These are phyloP conservation scores for Macrotrachela quadricornifera DNA, from an alignment of 1,140 invertebrate genomes.

Conservation along the genomic window DNA sequence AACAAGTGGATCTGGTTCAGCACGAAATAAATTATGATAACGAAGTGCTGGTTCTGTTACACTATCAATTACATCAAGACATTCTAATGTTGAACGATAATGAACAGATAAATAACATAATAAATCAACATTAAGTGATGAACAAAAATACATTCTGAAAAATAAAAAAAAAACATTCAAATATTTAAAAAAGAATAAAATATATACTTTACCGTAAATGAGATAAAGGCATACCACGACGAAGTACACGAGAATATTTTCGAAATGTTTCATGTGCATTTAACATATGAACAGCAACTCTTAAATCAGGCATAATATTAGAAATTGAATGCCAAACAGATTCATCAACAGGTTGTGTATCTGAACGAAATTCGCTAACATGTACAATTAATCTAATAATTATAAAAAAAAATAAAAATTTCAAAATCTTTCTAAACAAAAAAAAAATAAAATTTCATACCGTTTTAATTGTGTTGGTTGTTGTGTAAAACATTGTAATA, in stretches of 20 bases:
- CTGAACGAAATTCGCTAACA: no score
- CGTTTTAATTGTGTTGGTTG: no score
- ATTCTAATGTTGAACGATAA: slow-evolving; percentile 4
- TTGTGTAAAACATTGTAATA: no score
- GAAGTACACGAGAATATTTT: not conserved
- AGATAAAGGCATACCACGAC: not conserved
- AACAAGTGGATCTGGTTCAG: slow-evolving; percentile 3
- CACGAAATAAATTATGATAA: slow-evolving; percentile 2
- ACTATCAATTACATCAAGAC: slow-evolving; percentile 3
- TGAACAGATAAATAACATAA: not conserved
- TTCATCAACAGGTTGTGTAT: no score
- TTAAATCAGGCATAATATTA: no score
- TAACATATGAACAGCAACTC: no score
- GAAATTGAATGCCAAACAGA: no score
- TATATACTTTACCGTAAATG: not conserved
- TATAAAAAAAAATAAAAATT: no score
- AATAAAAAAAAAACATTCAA: not conserved
- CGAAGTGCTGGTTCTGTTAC: slow-evolving; percentile 1
- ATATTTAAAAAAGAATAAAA: not conserved
- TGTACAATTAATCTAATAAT: no score
- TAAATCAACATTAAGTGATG: slow-evolving; percentile 1
- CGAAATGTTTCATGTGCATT: no score
- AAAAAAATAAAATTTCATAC: no score
- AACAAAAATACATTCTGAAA: slow-evolving; percentile 9
- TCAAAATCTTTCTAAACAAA: no score